A percentile compares a stretch with the other conserved stretches of the same genome.
These are phyloP conservation scores for Epinephelus awoara DNA, from an alignment of 2,797 vertebrate genomes.

Conservation along the genomic window DNA sequence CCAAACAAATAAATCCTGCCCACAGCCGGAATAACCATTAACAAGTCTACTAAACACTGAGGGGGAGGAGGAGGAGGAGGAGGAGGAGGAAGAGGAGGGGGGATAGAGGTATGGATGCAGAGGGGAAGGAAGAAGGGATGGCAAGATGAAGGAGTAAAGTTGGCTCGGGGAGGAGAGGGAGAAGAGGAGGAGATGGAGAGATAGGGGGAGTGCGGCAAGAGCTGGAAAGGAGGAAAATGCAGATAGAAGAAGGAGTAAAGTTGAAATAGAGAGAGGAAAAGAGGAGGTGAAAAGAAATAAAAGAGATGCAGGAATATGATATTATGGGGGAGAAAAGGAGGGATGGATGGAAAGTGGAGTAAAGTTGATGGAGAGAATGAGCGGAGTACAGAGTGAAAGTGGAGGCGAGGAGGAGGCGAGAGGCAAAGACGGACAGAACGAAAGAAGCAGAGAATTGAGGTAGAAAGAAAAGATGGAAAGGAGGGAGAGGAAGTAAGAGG, in stretches of 20 bases:
- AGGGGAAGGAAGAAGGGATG: neutral
- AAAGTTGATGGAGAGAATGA: slow-evolving; percentile 8
- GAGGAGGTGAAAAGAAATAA: neutral
- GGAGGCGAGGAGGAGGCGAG: neutral
- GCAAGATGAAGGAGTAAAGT: neutral
- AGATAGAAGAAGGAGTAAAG: neutral
- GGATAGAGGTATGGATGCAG: neutral
- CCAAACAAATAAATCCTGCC: slow-evolving; percentile 80
- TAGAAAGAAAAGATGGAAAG: no score
- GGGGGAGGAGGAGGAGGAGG: neutral
- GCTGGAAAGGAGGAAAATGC: no score
- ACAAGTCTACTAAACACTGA: slow-evolving; percentile 71
- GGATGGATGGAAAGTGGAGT: neutral
- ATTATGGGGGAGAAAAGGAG: no score
- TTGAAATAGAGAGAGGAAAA: neutral
- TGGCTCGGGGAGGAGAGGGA: no score
- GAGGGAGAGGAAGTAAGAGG: no score
- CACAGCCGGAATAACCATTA: slow-evolving; percentile 79
- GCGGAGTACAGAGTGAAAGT: neutral
- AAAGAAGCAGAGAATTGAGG: neutral
- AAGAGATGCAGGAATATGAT: neutral
- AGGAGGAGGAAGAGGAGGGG: slow-evolving; percentile 29
- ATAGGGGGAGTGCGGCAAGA: no score
- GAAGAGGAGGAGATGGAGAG: no score
- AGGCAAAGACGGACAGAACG: neutral